A percentile compares a stretch with the other conserved stretches of the same genome.
Evolutionary conservation across 2,797 vertebrate genomes (phyloP).

Genomic region (Myripristis murdjan): DNA sequence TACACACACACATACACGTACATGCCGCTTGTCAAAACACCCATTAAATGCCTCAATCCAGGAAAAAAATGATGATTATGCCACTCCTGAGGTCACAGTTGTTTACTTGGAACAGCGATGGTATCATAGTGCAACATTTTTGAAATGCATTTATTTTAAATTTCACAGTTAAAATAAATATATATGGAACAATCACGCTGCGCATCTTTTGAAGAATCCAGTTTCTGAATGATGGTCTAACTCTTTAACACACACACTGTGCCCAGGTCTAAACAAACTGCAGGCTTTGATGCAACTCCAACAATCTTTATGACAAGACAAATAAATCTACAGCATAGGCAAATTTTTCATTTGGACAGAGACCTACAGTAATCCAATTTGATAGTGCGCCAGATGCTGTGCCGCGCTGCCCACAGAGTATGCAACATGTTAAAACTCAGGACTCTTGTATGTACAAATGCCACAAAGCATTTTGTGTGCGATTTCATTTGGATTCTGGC

Average conservation of each 20-base stretch:
- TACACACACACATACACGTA: not conserved
- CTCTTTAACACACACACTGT: constrained; percentile 10
- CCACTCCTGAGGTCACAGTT: constrained; percentile 33
- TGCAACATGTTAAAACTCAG: constrained; percentile 5
- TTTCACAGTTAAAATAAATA: constrained; percentile 23
- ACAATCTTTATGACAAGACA: constrained; percentile 29
- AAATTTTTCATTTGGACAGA: not conserved
- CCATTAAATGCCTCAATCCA: constrained; percentile 46
- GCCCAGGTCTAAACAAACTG: constrained; percentile 12
- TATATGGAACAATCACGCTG: constrained; percentile 20
- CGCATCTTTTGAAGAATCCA: not conserved
- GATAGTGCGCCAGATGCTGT: constrained; percentile 37
- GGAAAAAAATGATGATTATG: not conserved
- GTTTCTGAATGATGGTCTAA: constrained; percentile 25
- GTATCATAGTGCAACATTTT: constrained; percentile 8
- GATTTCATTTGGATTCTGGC: constrained; percentile 11
- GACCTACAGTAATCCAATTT: constrained; percentile 43
- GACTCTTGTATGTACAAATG: constrained; percentile 3
- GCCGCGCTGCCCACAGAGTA: constrained; percentile 21
- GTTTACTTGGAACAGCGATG: constrained; percentile 43
- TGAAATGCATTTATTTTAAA: constrained; percentile 34
- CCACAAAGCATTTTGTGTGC: constrained; percentile 7
- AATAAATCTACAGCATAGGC: constrained; percentile 20
- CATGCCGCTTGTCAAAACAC: constrained; percentile 55
- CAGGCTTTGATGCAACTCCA: constrained; percentile 18